Evolutionary conservation across 2,888 invertebrate genomes (phyloP).

Genomic region (Sarcophaga rosellei): DNA sequence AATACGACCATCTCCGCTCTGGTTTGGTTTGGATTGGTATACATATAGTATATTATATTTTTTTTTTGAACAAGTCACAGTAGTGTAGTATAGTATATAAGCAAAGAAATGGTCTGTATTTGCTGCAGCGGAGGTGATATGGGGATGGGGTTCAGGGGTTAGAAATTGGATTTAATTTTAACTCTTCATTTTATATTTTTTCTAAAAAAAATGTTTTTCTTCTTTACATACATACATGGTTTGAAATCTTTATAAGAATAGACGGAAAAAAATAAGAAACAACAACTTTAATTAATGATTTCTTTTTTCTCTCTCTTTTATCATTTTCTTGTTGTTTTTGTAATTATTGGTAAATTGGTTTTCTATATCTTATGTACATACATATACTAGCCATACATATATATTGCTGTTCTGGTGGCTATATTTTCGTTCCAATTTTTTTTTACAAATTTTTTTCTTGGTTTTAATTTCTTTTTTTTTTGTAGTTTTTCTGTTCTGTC

Average conservation of each 20-base stretch:
- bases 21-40: not conserved
- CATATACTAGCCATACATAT: not conserved
- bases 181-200: slow-evolving; percentile 22
- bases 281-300: slow-evolving; percentile 63
- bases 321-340: slow-evolving; percentile 33
- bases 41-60: not conserved
- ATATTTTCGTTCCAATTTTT: not conserved
- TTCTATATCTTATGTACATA: slow-evolving; percentile 36
- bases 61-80: not conserved
- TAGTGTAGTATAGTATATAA: not conserved
- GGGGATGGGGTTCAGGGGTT: slow-evolving; percentile 6
- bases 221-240: not conserved
- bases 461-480: not conserved
- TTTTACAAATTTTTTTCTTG: no score
- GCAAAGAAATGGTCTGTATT: not conserved
- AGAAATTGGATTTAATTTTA: slow-evolving; percentile 52
- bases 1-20: not conserved
- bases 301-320: slow-evolving; percentile 19
- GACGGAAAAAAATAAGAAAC: not conserved
- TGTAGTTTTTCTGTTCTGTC: slow-evolving; percentile 16
- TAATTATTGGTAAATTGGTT: slow-evolving; percentile 65
- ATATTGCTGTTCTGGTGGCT: not conserved
- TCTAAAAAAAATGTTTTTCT: not conserved
- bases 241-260: not conserved
- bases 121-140: not conserved